Evolutionary conservation across 2,888 invertebrate genomes (phyloP).

Genomic region (Lasioglossum oenotherae): DNA sequence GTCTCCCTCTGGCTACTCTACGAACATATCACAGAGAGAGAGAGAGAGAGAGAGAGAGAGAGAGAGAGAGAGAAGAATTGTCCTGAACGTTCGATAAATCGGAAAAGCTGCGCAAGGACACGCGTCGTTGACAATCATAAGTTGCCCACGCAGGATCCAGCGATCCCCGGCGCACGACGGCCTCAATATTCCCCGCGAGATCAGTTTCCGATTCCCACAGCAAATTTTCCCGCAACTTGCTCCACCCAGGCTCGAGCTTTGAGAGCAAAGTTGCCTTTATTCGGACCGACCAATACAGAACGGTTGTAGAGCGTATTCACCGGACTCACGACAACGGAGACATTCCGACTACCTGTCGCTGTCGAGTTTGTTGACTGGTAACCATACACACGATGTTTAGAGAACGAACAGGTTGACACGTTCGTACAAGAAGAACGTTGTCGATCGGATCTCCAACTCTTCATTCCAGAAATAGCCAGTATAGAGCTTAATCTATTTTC

Average conservation of each 20-base stretch:
- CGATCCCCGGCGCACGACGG: not conserved
- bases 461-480: not conserved
- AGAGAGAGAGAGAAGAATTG: not conserved
- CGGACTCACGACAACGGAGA: not conserved
- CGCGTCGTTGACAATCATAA: not conserved
- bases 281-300: not conserved
- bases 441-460: not conserved
- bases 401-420: not conserved
- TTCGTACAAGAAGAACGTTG: not conserved
- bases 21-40: not conserved
- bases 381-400: not conserved
- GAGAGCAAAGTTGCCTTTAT: conserved; percentile 12
- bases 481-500: not conserved
- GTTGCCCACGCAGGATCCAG: not conserved
- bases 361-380: not conserved
- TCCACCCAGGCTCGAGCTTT: not conserved
- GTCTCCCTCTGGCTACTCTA: too few relatives aligned
- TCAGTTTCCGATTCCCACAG: not conserved
- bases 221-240: not conserved
- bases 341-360: not conserved
- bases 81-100: not conserved
- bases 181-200: not conserved
- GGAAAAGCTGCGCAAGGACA: not conserved
- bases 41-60: not conserved
- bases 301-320: not conserved